Evolutionary conservation across 1,140 invertebrate species (phyloP).

Genomic region (Cherax destructor): DNA sequence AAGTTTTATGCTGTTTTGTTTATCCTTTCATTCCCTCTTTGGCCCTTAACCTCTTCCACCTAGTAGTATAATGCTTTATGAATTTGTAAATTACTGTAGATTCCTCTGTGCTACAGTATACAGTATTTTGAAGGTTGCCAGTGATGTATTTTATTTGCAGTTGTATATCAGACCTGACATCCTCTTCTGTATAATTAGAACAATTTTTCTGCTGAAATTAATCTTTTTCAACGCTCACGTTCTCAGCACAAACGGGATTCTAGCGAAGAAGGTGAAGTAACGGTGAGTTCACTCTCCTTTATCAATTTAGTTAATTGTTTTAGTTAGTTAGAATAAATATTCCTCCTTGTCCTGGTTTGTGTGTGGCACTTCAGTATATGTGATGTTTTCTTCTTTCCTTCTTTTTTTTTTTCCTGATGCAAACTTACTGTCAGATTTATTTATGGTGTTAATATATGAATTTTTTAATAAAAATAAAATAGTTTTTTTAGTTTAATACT

Average conservation of each 20-base stretch:
- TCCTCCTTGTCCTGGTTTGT: neutral
- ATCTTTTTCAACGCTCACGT: neutral
- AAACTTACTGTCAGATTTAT: too few relatives aligned
- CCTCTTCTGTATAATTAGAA: neutral
- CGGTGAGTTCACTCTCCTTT: constrained; percentile 3
- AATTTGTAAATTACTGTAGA: too few relatives aligned
- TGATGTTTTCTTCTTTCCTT: neutral
- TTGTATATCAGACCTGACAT: neutral
- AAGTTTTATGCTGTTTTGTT: too few relatives aligned
- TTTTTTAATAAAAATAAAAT: too few relatives aligned
- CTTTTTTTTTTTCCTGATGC: neutral
- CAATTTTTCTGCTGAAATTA: neutral
- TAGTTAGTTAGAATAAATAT: neutral
- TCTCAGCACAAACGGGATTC: constrained; percentile 1
- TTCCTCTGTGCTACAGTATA: too few relatives aligned
- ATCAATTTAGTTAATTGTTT: neutral
- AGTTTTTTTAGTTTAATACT: too few relatives aligned
- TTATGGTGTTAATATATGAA: too few relatives aligned
- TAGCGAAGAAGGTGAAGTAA: neutral
- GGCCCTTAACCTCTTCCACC: too few relatives aligned
- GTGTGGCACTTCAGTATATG: neutral
- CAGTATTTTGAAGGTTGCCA: too few relatives aligned
- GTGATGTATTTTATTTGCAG: too few relatives aligned
- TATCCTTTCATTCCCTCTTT: too few relatives aligned
- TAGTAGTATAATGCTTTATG: too few relatives aligned